phyloP scores from a whole-genome alignment of 2,113 vertebrate species.

The Gnathonemus longibarbis region DNA sequence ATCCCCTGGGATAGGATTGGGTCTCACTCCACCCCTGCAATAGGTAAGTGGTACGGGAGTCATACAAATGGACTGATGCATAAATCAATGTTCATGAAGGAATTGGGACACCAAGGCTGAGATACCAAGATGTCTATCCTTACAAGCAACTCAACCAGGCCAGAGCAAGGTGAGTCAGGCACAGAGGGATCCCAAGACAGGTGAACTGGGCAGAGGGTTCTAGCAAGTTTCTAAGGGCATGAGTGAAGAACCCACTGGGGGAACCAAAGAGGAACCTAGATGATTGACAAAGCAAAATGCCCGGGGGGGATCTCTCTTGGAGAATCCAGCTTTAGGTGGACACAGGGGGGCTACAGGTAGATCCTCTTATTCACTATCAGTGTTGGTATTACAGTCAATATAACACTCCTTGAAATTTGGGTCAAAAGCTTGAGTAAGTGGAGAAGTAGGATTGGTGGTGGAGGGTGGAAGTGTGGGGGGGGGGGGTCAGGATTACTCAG shows the following conservation, averaged over 20 bases:
- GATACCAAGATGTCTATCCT: neutral
- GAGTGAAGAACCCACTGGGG: neutral
- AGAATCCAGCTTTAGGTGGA: neutral
- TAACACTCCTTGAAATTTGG: slow-evolving; percentile 18
- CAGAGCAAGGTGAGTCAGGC: neutral
- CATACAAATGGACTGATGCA: neutral
- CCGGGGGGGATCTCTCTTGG: neutral
- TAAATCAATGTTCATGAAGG: neutral
- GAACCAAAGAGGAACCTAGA: neutral
- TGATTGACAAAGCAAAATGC: neutral
- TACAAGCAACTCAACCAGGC: neutral
- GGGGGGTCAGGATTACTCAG: slow-evolving; percentile 16
- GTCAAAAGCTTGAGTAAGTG: slow-evolving; percentile 17
- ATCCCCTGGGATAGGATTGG: neutral
- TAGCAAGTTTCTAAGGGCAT: neutral
- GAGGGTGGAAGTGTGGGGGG: neutral
- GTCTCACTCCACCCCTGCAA: neutral
- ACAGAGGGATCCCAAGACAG: no score
- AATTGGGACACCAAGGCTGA: neutral
- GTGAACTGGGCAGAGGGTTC: no score
- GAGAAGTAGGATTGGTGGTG: neutral
- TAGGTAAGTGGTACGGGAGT: neutral
- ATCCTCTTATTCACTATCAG: neutral
- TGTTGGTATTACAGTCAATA: neutral
- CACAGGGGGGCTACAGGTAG: neutral